These are phyloP conservation scores for Lepidochrysops patricia DNA, from an alignment of 2,888 invertebrate species.

Conservation along the genomic window DNA sequence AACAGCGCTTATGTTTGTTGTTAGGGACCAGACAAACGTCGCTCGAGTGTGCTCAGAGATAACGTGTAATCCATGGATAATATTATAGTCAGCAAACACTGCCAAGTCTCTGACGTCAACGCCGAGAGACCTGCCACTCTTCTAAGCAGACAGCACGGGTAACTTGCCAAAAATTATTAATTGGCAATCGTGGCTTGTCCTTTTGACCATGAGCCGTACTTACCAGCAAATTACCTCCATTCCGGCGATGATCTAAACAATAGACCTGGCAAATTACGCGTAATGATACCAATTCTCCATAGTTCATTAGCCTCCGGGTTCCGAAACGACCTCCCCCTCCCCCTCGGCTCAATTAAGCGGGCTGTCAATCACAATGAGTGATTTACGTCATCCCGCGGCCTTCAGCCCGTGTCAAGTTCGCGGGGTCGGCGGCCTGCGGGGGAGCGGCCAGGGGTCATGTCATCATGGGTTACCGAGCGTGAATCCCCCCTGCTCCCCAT, in stretches of 20 bases:
- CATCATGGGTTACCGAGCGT: neutral
- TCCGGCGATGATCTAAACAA: constrained; percentile 19
- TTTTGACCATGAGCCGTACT: neutral
- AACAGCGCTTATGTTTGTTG: neutral
- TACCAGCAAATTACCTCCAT: neutral
- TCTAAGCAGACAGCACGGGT: neutral
- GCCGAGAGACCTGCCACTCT: neutral
- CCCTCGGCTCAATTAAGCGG: constrained; percentile 30
- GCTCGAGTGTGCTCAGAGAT: no score
- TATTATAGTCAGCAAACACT: neutral
- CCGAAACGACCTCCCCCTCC: constrained; percentile 22
- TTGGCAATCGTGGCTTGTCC: neutral
- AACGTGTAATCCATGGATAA: neutral
- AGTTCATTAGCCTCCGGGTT: constrained; percentile 29
- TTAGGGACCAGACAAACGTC: neutral
- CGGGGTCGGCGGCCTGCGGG: constrained; percentile 28
- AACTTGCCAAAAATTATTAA: neutral
- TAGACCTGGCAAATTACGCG: constrained; percentile 21
- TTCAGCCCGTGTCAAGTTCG: constrained; percentile 40
- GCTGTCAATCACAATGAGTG: constrained; percentile 37
- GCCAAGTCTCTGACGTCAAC: neutral
- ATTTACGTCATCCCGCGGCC: constrained; percentile 34
- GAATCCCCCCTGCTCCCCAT: neutral
- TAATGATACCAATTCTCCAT: constrained; percentile 31
- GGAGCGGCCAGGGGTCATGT: neutral